Percentiles rank a stretch among this genome's conserved stretches.
These are phyloP conservation scores for Dryobota labecula DNA, from an alignment of 2,888 invertebrate species.

Conservation along the genomic window DNA sequence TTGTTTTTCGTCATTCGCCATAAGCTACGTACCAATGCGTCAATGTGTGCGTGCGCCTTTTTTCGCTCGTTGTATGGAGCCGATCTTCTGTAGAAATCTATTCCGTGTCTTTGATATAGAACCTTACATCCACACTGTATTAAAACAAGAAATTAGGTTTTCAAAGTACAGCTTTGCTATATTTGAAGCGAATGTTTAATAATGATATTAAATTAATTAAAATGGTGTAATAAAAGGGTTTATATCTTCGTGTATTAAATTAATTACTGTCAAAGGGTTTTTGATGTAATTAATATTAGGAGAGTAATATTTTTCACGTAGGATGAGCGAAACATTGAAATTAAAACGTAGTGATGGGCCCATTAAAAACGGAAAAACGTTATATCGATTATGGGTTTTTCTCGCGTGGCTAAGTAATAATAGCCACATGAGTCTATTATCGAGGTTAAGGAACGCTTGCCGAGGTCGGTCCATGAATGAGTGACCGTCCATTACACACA, in stretches of 20 bases:
- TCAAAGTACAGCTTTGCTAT: constrained; percentile 25
- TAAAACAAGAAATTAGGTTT: constrained; percentile 50
- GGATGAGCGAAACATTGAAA: neutral
- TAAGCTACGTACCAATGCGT: too few relatives aligned
- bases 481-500: neutral
- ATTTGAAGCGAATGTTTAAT: constrained; percentile 24
- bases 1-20: neutral
- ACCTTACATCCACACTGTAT: constrained; percentile 25
- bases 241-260: constrained; percentile 26
- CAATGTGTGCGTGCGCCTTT: neutral
- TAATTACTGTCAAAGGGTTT: constrained; percentile 32
- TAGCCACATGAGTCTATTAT: neutral
- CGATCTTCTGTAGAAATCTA: neutral
- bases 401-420: neutral
- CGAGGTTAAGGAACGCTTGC: neutral
- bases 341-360: neutral
- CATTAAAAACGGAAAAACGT: neutral
- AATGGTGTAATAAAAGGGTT: constrained; percentile 26
- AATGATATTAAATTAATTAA: constrained; percentile 52
- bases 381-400: neutral
- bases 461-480: neutral
- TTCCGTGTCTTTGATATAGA: constrained; percentile 24
- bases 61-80: neutral
- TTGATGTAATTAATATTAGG: constrained; percentile 30
- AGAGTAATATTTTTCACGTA: constrained; percentile 17